Evolutionary conservation across 2,888 invertebrate genomes (phyloP), one percentile per base, ranked within the genome.

Genomic region (Marasmarcha lunaedactyla): DNA sequence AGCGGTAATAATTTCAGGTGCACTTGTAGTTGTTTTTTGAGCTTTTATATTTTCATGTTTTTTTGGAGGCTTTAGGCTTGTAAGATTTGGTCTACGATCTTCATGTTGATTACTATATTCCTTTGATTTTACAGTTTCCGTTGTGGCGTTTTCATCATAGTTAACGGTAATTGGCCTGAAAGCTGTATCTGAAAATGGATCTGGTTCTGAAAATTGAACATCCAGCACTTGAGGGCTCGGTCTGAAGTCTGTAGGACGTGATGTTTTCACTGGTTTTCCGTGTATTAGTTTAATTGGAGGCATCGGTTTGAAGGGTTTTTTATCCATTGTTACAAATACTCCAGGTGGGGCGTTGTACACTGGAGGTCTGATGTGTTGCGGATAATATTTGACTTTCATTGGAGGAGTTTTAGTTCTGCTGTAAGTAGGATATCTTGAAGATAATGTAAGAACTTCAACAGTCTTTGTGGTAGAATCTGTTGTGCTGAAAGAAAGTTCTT

Each of bases 291-390:
- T 81, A n/a, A 81, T 41, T 1, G 81, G 81, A 10, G 83, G 83
- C 74, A 83, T 63, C 5, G 83, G 83, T 46, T 79, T 83, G 39
- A 83, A 81, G 1, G 81, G 79, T 38, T 83, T 83, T 46, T 79
- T 83, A 42, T 83, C 81, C 77, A 77, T 74, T 3, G 76, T 74
- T 7, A 71, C 71, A 41, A 83, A 81, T 2, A 83, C 71, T 20
- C 83, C 83, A 0, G 81, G 83, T 0, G 81, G 83, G 9, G 83
- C 77, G 47, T 72, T 81, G 45, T 72, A 81, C 9, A 83, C 60
- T 2, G 81, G 81, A 2, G 79, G 77, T 42, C 83, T 62, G 30
- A 79, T 60, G 36, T 71, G 68, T 9, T 79, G 78, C 1, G 65
- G 53, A 42, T 70, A 63, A 43, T 76, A 71, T 43, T 57, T 72